Conservation (phyloP, 1,140 invertebrate genomes). For the Euura saliciscinereae region DNA sequence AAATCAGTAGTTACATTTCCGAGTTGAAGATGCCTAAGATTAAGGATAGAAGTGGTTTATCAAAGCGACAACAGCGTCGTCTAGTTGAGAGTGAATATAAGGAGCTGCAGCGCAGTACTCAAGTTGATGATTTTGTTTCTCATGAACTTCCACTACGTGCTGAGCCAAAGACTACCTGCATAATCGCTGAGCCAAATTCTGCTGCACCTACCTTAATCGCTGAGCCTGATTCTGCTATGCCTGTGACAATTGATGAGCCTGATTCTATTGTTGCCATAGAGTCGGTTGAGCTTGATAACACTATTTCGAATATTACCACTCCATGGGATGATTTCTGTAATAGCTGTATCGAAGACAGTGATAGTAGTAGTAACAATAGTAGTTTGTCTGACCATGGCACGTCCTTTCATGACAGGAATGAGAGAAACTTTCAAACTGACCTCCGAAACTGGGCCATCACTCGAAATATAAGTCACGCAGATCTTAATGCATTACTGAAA, state of each 20-base stretch:
- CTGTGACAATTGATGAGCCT: neutral
- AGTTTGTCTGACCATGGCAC: neutral
- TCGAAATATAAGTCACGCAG: slow-evolving; percentile 1
- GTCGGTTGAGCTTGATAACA: neutral
- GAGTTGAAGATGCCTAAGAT: neutral
- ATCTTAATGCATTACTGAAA: neutral
- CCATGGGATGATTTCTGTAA: neutral
- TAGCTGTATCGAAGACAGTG: neutral
- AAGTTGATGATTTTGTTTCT: neutral
- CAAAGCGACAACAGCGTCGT: neutral
- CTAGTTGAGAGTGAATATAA: neutral
- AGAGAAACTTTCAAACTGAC: neutral
- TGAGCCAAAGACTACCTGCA: no score
- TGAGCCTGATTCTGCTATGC: no score
- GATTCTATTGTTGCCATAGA: neutral
- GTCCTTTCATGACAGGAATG: neutral
- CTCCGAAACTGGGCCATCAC: neutral
- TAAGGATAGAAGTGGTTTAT: neutral
- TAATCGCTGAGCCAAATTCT: no score
- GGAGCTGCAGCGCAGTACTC: neutral
- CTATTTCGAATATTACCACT: neutral
- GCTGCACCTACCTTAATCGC: no score
- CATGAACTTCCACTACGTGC: neutral
- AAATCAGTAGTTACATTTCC: neutral
- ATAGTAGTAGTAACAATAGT: neutral